phyloP scores from a whole-genome alignment of 2,113 vertebrate species.

The Tachysurus vachellii region DNA sequence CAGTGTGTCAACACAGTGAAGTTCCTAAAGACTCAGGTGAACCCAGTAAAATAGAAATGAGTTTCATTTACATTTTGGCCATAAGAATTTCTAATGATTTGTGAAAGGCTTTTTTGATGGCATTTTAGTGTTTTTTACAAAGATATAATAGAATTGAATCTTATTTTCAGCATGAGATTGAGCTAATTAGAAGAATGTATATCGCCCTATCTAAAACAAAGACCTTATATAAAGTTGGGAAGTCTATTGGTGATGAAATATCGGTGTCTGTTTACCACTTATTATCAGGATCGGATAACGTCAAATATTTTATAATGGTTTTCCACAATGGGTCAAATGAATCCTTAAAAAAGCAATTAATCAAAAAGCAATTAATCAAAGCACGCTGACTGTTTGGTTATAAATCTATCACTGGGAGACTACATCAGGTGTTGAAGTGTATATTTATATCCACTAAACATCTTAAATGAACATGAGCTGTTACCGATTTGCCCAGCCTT shows the following conservation, averaged over 20 bases:
- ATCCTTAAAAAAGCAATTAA: background rate
- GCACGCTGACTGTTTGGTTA: background rate
- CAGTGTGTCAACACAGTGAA: background rate
- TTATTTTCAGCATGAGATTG: background rate
- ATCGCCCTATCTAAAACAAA: background rate
- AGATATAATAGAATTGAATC: background rate
- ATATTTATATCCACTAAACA: no score
- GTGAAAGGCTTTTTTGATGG: background rate
- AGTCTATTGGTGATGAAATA: background rate
- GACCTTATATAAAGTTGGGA: background rate
- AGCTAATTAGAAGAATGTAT: background rate
- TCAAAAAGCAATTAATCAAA: background rate
- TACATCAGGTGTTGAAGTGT: background rate
- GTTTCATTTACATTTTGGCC: background rate
- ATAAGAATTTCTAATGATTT: background rate
- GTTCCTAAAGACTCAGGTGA: background rate
- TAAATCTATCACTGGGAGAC: background rate
- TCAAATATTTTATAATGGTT: background rate
- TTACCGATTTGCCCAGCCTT: slow-evolving; percentile 95
- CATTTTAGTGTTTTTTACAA: background rate
- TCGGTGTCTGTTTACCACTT: background rate
- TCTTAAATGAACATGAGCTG: slow-evolving; percentile 52
- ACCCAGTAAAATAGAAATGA: background rate
- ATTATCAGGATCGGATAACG: no score
- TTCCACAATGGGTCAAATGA: no score